These are phyloP conservation scores for Aplocera efformata DNA, from an alignment of 2,888 invertebrate genomes.

Conservation along the genomic window DNA sequence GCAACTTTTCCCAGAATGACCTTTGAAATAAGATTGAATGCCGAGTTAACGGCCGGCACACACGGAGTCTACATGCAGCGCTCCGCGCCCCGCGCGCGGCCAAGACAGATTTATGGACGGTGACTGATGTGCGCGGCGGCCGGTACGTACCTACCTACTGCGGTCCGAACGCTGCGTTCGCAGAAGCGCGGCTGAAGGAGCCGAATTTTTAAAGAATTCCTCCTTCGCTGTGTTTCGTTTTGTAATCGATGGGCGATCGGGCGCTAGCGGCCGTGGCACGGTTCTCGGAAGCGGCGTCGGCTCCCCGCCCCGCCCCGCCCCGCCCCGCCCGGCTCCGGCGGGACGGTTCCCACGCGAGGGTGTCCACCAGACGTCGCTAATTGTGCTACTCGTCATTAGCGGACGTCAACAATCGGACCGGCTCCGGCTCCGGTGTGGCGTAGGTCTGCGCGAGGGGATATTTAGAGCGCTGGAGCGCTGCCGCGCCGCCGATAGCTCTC, in stretches of 20 bases:
- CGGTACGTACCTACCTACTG: no score
- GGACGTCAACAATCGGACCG: slow-evolving; percentile 17
- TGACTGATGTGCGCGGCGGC: no score
- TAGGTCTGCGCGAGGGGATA: no score
- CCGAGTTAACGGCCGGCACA: slow-evolving; percentile 23
- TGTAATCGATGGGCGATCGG: slow-evolving; percentile 8
- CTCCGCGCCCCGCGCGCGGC: slow-evolving; percentile 40
- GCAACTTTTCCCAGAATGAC: slow-evolving; percentile 31
- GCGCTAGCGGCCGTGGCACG: slow-evolving; percentile 1
- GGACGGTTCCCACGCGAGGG: slow-evolving; percentile 8
- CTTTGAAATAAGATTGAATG: slow-evolving; percentile 34
- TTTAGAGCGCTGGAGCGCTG: slow-evolving; percentile 40
- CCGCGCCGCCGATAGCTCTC: slow-evolving; percentile 12
- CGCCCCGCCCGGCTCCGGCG: background rate
- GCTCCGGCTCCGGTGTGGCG: slow-evolving; percentile 26
- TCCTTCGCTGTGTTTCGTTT: slow-evolving; percentile 2
- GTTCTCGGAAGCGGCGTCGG: slow-evolving; percentile 9
- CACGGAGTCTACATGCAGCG: slow-evolving; percentile 34
- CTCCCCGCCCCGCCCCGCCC: background rate
- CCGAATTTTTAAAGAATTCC: slow-evolving; percentile 12
- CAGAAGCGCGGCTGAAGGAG: no score
- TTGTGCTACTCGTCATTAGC: slow-evolving; percentile 5
- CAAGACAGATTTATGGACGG: slow-evolving; percentile 56
- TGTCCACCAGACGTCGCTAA: background rate
- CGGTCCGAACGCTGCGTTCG: no score